Evolutionary conservation across 2,113 vertebrate genomes (phyloP), one percentile per base, ranked within the genome.

Genomic region (Misgurnus mizolepis): DNA sequence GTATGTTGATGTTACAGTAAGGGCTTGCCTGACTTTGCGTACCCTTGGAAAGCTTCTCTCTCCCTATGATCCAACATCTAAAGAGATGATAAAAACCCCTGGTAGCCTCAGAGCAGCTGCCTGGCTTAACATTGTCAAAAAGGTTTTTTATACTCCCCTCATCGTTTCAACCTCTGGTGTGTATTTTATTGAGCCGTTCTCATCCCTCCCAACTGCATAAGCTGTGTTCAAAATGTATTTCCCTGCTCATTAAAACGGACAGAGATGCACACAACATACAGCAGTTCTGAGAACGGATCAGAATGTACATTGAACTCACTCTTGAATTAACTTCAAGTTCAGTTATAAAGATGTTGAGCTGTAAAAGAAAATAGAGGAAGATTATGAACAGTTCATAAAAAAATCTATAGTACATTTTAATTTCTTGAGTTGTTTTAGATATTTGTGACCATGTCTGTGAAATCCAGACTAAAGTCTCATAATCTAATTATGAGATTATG

Each of bases 101-200:
- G 82, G 86, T 89, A 90, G 90, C 90, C 92, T 93, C 92, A 93
- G 92, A 94, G 92, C 91, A 90, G 91, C 92, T 90, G 92, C 73
- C 55, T 82, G 92, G 93, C 90, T 94, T 94, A 94, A 93, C 92
- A 88, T 93, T 94, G 92, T 94, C 93, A 94, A 93, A 94, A 94
- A 93, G 91, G 89, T 85, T 50, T 88, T 91, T 87, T 92, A 91
- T 92, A 90, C 89, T 90, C 91, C 91, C 90, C 90, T 89, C 85
- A 89, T 86, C 82, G 82, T 90, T 90, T 93, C 89, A 88, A 93
- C 92, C 92, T 92, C 91, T 90, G 90, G 91, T 93, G 93, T 93
- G 92, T 93, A 93, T 93, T 93, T 93, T 93, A 93, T 94, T 92
- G 92, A 94, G 90, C 92, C 87, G 89, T 85, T 93, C 91, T 92